Conservation (phyloP, 2,797 vertebrate species). For the Bradypodion ventrale region DNA sequence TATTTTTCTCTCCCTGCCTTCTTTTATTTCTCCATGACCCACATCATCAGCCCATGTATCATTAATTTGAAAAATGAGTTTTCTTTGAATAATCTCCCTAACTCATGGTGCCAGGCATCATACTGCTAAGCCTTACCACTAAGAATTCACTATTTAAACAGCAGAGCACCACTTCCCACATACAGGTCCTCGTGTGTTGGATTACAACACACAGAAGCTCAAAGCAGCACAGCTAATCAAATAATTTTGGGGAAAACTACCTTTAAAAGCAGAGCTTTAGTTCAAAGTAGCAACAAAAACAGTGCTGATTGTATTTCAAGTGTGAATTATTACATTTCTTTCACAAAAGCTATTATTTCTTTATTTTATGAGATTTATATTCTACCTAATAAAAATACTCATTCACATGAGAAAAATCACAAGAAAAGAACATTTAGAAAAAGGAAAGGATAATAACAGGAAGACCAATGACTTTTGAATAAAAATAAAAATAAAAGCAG, state of each 20-base stretch:
- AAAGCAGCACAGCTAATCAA: not conserved
- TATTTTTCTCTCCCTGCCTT: not conserved
- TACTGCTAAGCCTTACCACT: not conserved
- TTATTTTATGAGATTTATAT: not conserved
- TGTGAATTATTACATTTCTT: not conserved
- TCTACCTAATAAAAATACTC: not conserved
- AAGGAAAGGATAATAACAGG: not conserved
- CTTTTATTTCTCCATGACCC: not conserved
- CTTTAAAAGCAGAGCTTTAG: not conserved
- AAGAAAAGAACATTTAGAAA: not conserved
- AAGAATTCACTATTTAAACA: not conserved
- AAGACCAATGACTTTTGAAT: not conserved
- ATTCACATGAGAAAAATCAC: not conserved
- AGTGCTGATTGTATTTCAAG: not conserved
- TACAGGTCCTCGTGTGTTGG: no score
- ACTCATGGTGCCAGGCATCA: not conserved
- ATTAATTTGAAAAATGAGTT: conserved; percentile 4
- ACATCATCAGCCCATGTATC: not conserved
- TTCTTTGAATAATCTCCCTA: not conserved
- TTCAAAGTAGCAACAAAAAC: not conserved
- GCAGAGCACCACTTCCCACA: not conserved
- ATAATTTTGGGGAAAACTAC: no score
- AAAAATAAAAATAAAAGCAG: not conserved
- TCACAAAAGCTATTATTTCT: not conserved
- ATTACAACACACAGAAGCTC: not conserved